Evolutionary conservation across 2,113 vertebrate genomes (phyloP), one percentile per base, ranked within the genome.

Genomic region (Trogon surrucura): DNA sequence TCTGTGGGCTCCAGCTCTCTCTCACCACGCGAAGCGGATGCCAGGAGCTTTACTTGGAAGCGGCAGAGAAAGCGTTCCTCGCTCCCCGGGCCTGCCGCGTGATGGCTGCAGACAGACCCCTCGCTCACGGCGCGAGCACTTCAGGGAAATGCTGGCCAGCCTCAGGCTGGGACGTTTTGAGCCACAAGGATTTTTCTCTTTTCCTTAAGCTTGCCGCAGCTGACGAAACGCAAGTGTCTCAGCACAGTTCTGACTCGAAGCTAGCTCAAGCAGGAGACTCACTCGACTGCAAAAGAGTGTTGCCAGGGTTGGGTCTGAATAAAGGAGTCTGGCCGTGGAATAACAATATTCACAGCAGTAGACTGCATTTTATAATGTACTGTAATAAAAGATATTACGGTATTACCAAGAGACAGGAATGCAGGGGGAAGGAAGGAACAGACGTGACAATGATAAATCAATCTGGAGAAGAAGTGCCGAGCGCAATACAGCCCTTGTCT

Each of bases 361-460:
- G 62, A 38, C 75, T 34, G 56, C 62, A 61, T 92, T 92, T 72
- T 95, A 92, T 84, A 91, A 88, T 53, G 69, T 57, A 66, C 83
- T 45, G 8, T 90, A 93, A 94, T 95, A 94, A 96, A 96, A 44
- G 85, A 72, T 62, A 93, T 86, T 87, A 79, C 17, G 0, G 80
- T 57, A 84, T 84, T 91, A 80, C 88, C 89, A 20, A 57, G 94
- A 90, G 94, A 74, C 44, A 20, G 89, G 78, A 70, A 61, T 47
- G 73, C 82, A n/a, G 86, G 41, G 86, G 60, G 77, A 75, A 95
- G 93, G 89, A 73, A 91, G 90, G 70, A 82, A 20, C 60, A 34
- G 89, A 74, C 25, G 8, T 95, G 96, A 72, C 88, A 91, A 41
- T 89, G 94, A 93, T 95, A 94, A 93, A 97, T 94, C 96, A 93